Evolutionary conservation across 64 coral and sea anemone species (phyloP), one percentile per base, ranked within the genome.

Genomic region (Pachyseris speciosa): DNA sequence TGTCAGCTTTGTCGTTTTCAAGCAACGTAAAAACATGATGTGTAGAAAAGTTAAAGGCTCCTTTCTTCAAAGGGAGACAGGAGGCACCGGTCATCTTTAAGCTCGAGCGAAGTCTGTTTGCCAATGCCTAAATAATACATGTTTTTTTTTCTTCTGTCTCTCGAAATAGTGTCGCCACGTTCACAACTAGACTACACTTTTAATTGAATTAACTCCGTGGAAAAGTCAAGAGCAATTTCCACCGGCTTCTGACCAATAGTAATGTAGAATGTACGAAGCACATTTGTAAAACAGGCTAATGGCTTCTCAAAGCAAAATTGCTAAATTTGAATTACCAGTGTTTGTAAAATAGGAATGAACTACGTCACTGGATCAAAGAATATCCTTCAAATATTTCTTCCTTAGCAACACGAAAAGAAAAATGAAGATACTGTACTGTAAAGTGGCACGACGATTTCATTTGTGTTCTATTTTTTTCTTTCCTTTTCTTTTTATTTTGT

Each of bases 121-220:
- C 22, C 53, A 61, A 58, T 53, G 5, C 37, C 22, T 81, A 81
- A 81, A 60, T 81, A 53, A 81, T 81, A 52, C 77, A 81, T 81
- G 77, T 81, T 81, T 78, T 57, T 81, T 81, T 57, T 33, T 80
- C 50, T 25, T 13, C 11, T 44, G 45, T 44, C 24, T 22, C 32
- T 61, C 7, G 37, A 61, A 22, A 22, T 4, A 61, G n/a, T 38
- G 13, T 36, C 77, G 37, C 24, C 25, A 37, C 16, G 26, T 19
- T 81, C 22, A 22, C 45, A 81, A 81, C 34, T 81, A 57, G 51
- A 81, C 52, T 63, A 81, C 51, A 32, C 53, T 12, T 81, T 81
- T 81, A 81, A 81, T 81, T 37, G 77, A 81, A 61, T 61, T 26
- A 63, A 41, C 27, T 38, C 50, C 19, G 33, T 12, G 13, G 63